Conservation (phyloP, 2,113 vertebrate species). For the Sinocyclocheilus grahami region DNA sequence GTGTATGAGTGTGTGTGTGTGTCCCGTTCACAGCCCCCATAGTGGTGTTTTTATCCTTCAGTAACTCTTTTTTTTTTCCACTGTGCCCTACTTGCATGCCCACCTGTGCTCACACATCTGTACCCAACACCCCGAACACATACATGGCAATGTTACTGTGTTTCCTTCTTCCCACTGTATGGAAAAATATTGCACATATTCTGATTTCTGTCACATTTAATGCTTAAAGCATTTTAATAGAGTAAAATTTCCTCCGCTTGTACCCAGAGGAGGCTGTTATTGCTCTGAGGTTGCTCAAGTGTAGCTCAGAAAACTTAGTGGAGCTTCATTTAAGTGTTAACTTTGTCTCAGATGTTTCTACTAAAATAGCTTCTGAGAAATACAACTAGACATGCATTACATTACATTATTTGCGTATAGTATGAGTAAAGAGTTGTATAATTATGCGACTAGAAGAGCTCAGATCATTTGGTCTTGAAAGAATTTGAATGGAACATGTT, state of each 20-base stretch:
- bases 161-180: slow-evolving; percentile 2
- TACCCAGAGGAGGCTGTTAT: neutral
- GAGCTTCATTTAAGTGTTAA: neutral
- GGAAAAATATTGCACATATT: neutral
- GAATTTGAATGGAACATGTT: neutral
- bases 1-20: slow-evolving; percentile 14
- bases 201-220: neutral
- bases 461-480: neutral
- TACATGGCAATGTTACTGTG: neutral
- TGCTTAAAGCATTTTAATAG: neutral
- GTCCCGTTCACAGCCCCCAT: neutral
- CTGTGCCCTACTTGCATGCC: slow-evolving; percentile 14
- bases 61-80: slow-evolving; percentile 10
- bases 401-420: neutral
- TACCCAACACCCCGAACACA: neutral
- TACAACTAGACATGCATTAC: neutral
- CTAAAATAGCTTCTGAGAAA: neutral
- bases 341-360: neutral
- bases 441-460: neutral
- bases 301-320: neutral
- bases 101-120: neutral
- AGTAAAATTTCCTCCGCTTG: neutral
- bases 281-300: neutral
- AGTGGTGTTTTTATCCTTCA: slow-evolving; percentile 15
- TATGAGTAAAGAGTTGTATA: neutral